Conservation (phyloP, 2,797 vertebrate species). For the Helicolenus hilgendorfi region DNA sequence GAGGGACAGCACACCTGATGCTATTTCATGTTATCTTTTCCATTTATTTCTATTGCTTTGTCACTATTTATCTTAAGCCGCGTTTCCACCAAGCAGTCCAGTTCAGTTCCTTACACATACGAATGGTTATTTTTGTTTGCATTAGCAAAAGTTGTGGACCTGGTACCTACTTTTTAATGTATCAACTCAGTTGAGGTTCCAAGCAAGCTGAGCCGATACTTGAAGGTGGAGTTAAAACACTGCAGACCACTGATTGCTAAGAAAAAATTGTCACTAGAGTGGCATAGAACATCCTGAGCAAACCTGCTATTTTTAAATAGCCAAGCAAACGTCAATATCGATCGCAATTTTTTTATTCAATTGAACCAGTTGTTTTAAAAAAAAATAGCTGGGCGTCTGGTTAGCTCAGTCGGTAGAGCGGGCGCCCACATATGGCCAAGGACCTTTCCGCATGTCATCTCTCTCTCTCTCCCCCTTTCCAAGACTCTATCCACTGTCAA, state of each 20-base stretch:
- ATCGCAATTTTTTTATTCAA: background rate
- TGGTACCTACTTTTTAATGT: background rate
- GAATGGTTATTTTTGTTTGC: background rate
- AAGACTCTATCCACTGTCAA: no score
- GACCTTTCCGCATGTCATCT: no score
- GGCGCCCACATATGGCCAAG: no score
- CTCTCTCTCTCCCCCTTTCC: no score
- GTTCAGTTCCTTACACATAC: background rate
- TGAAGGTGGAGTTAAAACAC: background rate
- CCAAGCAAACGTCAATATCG: background rate
- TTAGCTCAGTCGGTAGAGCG: no score
- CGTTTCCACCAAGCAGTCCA: background rate
- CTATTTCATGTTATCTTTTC: constrained; percentile 1
- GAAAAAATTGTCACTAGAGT: background rate
- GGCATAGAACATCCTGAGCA: background rate
- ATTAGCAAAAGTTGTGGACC: background rate
- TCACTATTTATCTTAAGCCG: background rate
- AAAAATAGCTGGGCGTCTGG: no score
- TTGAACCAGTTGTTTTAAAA: background rate
- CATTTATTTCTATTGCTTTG: background rate
- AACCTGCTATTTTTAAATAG: background rate
- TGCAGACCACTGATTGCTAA: background rate
- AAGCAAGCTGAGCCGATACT: background rate
- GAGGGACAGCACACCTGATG: background rate
- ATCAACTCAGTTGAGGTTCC: background rate